These are phyloP conservation scores for Cryptotis parvus DNA, from an alignment of 2,113 vertebrate genomes.

Conservation along the genomic window DNA sequence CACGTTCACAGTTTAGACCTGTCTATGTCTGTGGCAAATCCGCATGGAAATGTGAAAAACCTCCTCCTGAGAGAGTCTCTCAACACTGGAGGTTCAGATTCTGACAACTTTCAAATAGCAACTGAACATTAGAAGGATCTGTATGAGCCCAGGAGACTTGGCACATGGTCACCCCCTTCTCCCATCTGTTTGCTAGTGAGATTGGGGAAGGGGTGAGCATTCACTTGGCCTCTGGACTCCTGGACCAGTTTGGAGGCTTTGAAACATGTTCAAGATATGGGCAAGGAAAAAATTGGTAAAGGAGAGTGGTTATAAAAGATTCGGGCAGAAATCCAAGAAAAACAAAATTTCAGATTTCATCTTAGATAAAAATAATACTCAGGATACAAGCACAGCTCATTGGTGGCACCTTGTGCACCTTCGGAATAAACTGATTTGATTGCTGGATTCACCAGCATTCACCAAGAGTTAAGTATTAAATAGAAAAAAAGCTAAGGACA, in stretches of 20 bases:
- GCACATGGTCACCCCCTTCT: too few species aligned
- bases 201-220: too few species aligned
- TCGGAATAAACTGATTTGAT: background rate
- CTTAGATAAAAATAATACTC: background rate
- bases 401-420: background rate
- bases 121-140: background rate
- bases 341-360: background rate
- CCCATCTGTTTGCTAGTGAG: background rate
- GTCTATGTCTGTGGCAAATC: background rate
- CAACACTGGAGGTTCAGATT: background rate
- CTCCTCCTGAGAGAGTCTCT: background rate
- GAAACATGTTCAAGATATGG: too few species aligned
- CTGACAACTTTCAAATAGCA: conserved; percentile 16
- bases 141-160: background rate
- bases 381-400: background rate
- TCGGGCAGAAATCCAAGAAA: background rate
- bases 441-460: background rate
- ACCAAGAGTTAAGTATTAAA: background rate
- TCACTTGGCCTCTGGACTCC: too few species aligned
- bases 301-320: background rate
- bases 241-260: too few species aligned
- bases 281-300: background rate
- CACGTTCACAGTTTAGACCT: background rate
- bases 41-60: background rate
- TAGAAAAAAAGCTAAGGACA: background rate